phyloP scores from a whole-genome alignment of 2,113 vertebrate genomes.

The Candoia aspera region DNA sequence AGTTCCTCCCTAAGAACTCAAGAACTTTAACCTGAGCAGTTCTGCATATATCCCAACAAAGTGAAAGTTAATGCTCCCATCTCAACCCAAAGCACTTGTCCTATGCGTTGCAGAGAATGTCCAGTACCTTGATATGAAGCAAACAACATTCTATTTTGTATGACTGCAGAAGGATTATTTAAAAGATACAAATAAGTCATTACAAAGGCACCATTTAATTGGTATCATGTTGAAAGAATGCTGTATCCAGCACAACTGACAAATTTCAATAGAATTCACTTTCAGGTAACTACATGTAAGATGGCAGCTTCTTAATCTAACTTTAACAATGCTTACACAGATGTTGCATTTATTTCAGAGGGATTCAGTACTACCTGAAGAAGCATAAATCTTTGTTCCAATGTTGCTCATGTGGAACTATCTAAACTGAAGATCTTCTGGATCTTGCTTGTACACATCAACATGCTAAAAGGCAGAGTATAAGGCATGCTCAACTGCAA shows the following conservation, averaged over 20 bases:
- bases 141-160: background rate
- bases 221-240: background rate
- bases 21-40: background rate
- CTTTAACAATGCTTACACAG: background rate
- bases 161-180: background rate
- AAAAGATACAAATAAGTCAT: background rate
- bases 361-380: background rate
- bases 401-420: too few species aligned
- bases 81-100: background rate
- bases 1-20: background rate
- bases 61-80: background rate
- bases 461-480: background rate
- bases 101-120: background rate
- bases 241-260: background rate
- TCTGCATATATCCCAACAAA: background rate
- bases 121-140: background rate
- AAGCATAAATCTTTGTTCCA: background rate
- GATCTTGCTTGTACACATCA: background rate
- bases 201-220: background rate
- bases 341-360: background rate
- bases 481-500: background rate
- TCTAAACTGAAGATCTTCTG: background rate
- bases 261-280: background rate
- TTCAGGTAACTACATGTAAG: background rate
- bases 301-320: background rate